These are phyloP conservation scores for Oligia latruncula DNA, from an alignment of 2,888 invertebrate species.

Conservation along the genomic window DNA sequence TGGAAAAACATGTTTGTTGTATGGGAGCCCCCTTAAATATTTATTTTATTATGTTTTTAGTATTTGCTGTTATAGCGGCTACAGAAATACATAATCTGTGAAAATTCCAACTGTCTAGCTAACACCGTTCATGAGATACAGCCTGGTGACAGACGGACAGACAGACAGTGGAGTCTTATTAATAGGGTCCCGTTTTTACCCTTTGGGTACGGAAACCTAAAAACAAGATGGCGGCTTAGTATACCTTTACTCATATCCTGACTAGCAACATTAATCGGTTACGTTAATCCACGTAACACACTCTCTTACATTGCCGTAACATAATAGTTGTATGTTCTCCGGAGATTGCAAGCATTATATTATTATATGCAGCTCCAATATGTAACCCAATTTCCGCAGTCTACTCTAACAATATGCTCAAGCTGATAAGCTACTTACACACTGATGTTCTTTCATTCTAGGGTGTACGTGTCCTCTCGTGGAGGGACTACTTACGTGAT, in stretches of 20 bases:
- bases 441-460: constrained; percentile 29
- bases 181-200: too few relatives aligned
- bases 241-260: neutral
- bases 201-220: too few relatives aligned
- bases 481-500: neutral
- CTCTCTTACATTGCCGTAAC: neutral
- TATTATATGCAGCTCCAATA: constrained; percentile 14
- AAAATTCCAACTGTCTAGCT: too few relatives aligned
- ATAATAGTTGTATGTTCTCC: neutral
- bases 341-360: constrained; percentile 27
- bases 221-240: neutral
- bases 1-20: too few relatives aligned
- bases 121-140: too few relatives aligned
- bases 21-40: too few relatives aligned
- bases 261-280: neutral
- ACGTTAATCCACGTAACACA: constrained; percentile 6
- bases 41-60: too few relatives aligned
- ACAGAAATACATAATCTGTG: too few relatives aligned
- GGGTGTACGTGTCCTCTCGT: neutral
- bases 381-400: constrained; percentile 20
- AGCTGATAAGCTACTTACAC: constrained; percentile 2
- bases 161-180: too few relatives aligned
- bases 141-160: too few relatives aligned
- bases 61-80: too few relatives aligned
- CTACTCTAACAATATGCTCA: constrained; percentile 21